Evolutionary conservation across 2,888 invertebrate species (phyloP), one percentile per base, ranked within the genome.

Genomic region (Eilema sororculum): DNA sequence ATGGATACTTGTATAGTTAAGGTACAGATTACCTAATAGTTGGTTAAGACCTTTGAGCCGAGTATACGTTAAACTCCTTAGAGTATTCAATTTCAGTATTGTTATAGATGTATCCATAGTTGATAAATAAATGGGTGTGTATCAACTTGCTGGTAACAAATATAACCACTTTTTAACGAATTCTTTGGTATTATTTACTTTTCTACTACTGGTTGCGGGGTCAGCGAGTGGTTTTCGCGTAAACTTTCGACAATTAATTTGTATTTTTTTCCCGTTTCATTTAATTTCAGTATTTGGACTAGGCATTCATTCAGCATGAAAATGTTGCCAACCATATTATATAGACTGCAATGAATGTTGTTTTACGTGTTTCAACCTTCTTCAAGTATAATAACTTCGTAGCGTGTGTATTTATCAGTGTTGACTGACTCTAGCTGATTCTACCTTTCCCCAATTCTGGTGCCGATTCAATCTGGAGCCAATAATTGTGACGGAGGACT

Each of bases 401-500:
- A 25, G 3, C 24, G 5, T 46, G 20, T 46, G 20, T 46, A 41
- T 37, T 33, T 12, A 41, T 20, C 12, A 46, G 20, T n/a, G 52
- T n/a, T n/a, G 52, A 9, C 52, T n/a, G n/a, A 52, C n/a, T 52
- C 52, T 30, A 20, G 10, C 60, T 30, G 30, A 28, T 30, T 60
- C 28, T 28, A 16, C 30, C 28, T 28, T 30, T 10, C 28, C 28
- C 30, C 60, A 58, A 58, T 60, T 9, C 41, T 20, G 22, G 62
- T 52, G 10, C 28, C 13, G 10, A 64, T 12, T 28, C 52, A 57
- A 56, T 28, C 52, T 22, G 13, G 25, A 10, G 46, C 58, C 59
- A 61, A 72, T 68, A 58, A 80, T 74, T 66, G 65, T 37, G 41
- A 25, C 41, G 56, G n/a, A 63, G 28, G 37, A 67, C 25, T 56